These are phyloP conservation scores for Lycaon pictus DNA, from an alignment of 2,113 vertebrate species.

Conservation along the genomic window DNA sequence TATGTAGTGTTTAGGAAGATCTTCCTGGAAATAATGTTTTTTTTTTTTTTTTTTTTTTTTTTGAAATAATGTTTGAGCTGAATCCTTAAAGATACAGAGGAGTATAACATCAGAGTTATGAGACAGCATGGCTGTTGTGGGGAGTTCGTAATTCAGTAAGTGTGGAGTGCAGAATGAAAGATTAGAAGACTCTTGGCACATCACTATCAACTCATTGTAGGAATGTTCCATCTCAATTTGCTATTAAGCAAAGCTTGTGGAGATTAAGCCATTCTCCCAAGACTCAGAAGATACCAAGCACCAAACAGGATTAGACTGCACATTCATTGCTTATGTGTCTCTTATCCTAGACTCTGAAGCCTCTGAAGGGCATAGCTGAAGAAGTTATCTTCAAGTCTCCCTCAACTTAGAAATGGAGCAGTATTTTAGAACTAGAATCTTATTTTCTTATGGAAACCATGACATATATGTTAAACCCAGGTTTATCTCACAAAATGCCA, in stretches of 20 bases:
- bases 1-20: neutral
- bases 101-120: neutral
- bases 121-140: neutral
- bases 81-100: neutral
- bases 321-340: neutral
- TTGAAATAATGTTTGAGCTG: neutral
- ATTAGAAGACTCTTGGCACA: neutral
- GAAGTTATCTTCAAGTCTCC: neutral
- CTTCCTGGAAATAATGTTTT: neutral
- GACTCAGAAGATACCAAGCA: neutral
- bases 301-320: neutral
- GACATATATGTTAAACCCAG: neutral
- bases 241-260: neutral
- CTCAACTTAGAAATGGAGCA: neutral
- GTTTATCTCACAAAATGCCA: neutral
- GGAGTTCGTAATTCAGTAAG: neutral
- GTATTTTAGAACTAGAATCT: neutral
- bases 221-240: neutral
- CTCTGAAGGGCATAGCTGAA: neutral
- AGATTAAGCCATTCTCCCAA: neutral
- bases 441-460: constrained; percentile 3
- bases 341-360: neutral
- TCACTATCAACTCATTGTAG: neutral
- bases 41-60: no score
- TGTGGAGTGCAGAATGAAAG: neutral